Evolutionary conservation across 2,888 invertebrate species (phyloP).

Genomic region (Trachelus iudaicus): DNA sequence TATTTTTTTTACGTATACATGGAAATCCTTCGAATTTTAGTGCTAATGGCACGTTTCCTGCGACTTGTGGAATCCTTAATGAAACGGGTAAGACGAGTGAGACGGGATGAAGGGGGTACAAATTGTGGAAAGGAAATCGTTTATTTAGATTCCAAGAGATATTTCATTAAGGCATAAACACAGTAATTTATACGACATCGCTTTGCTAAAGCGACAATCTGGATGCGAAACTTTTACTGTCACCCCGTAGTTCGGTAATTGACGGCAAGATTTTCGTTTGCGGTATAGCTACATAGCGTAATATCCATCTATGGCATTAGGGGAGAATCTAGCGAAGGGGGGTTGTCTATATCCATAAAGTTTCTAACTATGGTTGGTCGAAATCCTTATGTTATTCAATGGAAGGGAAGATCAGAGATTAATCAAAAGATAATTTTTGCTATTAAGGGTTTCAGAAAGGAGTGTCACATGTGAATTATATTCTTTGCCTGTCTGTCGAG

Average conservation of each 20-base stretch:
- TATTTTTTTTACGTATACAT: background rate
- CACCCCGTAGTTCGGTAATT: conserved; percentile 13
- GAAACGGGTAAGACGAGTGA: background rate
- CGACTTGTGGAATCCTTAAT: background rate
- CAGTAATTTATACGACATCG: background rate
- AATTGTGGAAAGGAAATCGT: background rate
- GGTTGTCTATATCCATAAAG: conserved; percentile 24
- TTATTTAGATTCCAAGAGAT: background rate
- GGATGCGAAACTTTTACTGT: conserved; percentile 10
- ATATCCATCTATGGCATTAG: conserved; percentile 8
- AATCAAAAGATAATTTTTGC: conserved; percentile 51
- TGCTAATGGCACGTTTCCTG: background rate
- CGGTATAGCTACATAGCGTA: background rate
- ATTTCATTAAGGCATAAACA: background rate
- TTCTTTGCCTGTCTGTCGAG: background rate
- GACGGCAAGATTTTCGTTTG: conserved; percentile 20
- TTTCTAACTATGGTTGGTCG: conserved; percentile 10
- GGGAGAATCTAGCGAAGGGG: conserved; percentile 20
- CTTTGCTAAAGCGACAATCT: background rate
- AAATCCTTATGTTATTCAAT: background rate
- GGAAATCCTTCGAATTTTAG: background rate
- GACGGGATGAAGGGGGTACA: background rate
- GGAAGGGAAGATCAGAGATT: conserved; percentile 29
- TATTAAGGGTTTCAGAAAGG: conserved; percentile 34
- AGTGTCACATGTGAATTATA: conserved; percentile 35